These are phyloP conservation scores for Myiagra hebetior DNA, from an alignment of 2,113 vertebrate species.

Conservation along the genomic window DNA sequence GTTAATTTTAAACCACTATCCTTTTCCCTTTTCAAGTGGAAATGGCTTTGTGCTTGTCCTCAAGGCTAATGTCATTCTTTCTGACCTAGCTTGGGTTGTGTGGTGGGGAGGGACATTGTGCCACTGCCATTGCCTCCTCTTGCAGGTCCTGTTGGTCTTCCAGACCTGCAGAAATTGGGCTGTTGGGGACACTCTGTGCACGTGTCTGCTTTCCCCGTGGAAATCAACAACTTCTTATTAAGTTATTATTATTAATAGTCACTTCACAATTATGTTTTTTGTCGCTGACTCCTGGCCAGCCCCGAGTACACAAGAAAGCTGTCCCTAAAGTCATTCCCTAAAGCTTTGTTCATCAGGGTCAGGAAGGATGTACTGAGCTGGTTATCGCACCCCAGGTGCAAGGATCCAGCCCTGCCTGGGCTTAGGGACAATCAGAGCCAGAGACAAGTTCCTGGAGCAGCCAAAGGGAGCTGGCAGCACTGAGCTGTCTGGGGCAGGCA, in stretches of 20 bases:
- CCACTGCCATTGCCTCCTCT: neutral
- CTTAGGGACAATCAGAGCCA: neutral
- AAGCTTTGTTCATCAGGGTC: neutral
- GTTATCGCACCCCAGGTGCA: neutral
- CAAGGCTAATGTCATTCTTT: conserved; percentile 10
- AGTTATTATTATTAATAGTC: neutral
- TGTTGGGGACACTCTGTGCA: neutral
- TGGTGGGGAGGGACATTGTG: neutral
- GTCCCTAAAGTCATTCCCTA: neutral
- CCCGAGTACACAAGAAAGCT: neutral
- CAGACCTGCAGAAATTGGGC: neutral
- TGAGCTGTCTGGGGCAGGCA: neutral
- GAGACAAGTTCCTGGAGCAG: neutral
- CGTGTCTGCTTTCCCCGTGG: neutral
- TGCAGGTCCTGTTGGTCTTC: neutral
- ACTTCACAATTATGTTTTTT: neutral
- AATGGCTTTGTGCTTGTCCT: conserved; percentile 46
- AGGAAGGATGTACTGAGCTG: neutral
- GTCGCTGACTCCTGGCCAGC: neutral
- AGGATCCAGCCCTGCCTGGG: neutral
- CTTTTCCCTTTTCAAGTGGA: conserved; percentile 67
- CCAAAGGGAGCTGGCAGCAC: neutral
- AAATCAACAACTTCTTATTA: neutral
- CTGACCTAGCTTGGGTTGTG: neutral
- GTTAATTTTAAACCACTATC: conserved; percentile 66